Conservation (phyloP, 2,888 invertebrate genomes). For the Drosophila imparisetae region DNA sequence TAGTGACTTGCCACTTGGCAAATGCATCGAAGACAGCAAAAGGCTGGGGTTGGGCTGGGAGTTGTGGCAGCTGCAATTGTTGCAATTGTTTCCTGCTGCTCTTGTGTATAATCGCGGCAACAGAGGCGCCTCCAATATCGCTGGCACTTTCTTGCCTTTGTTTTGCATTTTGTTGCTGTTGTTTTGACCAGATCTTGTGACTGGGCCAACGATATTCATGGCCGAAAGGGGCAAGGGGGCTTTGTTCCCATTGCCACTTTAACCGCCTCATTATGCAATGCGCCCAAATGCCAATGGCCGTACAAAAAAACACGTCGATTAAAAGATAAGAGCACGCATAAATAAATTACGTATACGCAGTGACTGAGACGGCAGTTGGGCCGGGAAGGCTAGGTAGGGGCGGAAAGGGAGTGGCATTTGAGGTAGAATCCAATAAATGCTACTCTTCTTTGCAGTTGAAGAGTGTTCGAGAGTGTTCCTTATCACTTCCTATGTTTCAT, state of each 20-base stretch:
- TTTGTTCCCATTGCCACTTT: conserved; percentile 8
- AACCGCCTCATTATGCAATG: conserved; percentile 44
- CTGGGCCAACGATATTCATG: conserved; percentile 27
- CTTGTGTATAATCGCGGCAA: conserved; percentile 6
- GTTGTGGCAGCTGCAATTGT: background rate
- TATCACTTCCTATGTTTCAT: background rate
- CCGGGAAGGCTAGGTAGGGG: too few relatives aligned
- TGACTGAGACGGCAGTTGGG: conserved; percentile 4
- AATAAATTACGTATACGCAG: conserved; percentile 60
- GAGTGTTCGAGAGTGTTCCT: background rate
- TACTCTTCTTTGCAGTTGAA: conserved; percentile 9
- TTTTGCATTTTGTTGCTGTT: background rate
- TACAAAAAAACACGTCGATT: conserved; percentile 19
- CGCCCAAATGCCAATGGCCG: conserved; percentile 39
- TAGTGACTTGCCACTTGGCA: conserved; percentile 53
- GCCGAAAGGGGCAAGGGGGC: background rate
- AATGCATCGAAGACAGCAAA: conserved; percentile 41
- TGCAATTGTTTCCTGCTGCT: background rate
- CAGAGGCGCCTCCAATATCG: conserved; percentile 33
- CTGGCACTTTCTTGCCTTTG: background rate
- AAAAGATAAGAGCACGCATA: conserved; percentile 41
- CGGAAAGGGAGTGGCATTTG: background rate
- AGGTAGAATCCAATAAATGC: background rate
- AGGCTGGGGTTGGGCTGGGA: fast-evolving
- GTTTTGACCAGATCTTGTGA: conserved; percentile 45